These are phyloP conservation scores for Sakesphorus luctuosus DNA, from an alignment of 2,113 vertebrate species.

Conservation along the genomic window DNA sequence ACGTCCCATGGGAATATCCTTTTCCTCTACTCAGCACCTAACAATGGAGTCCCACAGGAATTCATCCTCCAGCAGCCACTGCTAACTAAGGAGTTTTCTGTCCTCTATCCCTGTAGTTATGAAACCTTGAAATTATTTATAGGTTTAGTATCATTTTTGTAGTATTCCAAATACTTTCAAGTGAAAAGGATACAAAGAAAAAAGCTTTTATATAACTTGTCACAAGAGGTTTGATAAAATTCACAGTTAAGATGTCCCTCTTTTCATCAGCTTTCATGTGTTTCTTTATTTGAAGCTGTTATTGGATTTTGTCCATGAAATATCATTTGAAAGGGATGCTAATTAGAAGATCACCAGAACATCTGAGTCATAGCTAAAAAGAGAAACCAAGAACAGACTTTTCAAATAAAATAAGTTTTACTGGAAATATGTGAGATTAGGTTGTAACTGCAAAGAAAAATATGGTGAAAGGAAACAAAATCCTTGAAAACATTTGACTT, in stretches of 20 bases:
- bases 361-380: slow-evolving; percentile 57
- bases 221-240: neutral
- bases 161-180: neutral
- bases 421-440: slow-evolving; percentile 4
- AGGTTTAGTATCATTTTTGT: neutral
- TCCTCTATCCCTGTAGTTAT: neutral
- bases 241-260: neutral
- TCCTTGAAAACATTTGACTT: neutral
- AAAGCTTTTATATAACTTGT: neutral
- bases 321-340: slow-evolving; percentile 19
- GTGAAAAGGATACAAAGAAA: neutral
- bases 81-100: neutral
- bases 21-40: neutral
- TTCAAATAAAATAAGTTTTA: slow-evolving; percentile 41
- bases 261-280: slow-evolving; percentile 34
- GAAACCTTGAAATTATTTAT: neutral
- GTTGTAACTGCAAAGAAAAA: neutral
- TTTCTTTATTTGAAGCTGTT: neutral
- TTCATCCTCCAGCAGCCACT: neutral
- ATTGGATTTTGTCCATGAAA: slow-evolving; percentile 21
- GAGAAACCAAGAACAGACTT: slow-evolving; percentile 23
- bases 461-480: neutral
- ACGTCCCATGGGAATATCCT: neutral
- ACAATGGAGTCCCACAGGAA: neutral
- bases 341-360: slow-evolving; percentile 52